Evolutionary conservation across 2,888 invertebrate species (phyloP).

Genomic region (Mythimna ferrago): DNA sequence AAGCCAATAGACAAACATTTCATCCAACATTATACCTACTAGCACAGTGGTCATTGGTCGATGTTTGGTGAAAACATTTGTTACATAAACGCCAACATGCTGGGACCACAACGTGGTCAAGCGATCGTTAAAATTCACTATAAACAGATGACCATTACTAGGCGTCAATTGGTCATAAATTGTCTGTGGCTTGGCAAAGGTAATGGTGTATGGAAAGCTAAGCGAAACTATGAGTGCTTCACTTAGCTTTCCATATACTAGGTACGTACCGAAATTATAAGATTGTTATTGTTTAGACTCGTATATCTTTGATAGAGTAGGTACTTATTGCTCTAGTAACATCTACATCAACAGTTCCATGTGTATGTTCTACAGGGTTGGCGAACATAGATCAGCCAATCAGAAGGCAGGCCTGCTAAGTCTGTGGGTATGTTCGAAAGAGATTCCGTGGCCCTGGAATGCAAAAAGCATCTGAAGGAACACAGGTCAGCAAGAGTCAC

Average conservation of each 20-base stretch:
- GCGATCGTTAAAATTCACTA: slow-evolving; percentile 63
- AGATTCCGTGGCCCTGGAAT: too few species aligned
- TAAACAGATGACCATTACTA: slow-evolving; percentile 58
- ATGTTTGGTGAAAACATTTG: slow-evolving; percentile 59
- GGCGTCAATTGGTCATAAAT: slow-evolving; percentile 62
- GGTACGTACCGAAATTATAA: not conserved
- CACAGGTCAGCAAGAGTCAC: too few species aligned
- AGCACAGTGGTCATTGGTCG: slow-evolving; percentile 12
- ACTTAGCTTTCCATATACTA: too few species aligned
- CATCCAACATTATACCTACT: slow-evolving; percentile 12
- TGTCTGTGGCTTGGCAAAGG: slow-evolving; percentile 27
- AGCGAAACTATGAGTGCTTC: not conserved
- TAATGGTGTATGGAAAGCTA: slow-evolving; percentile 29
- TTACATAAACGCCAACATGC: slow-evolving; percentile 55
- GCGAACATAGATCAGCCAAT: too few species aligned
- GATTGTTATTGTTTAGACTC: not conserved
- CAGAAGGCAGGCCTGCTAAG: too few species aligned
- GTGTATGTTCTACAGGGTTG: too few species aligned
- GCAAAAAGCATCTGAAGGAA: too few species aligned
- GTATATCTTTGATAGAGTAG: too few species aligned
- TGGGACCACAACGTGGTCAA: slow-evolving; percentile 38
- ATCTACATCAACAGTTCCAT: too few species aligned
- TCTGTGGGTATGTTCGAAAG: too few species aligned
- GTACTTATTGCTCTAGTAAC: too few species aligned
- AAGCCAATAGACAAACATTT: slow-evolving; percentile 16